Conservation (phyloP, 2,888 invertebrate genomes). For the Drosophila seclusa region DNA sequence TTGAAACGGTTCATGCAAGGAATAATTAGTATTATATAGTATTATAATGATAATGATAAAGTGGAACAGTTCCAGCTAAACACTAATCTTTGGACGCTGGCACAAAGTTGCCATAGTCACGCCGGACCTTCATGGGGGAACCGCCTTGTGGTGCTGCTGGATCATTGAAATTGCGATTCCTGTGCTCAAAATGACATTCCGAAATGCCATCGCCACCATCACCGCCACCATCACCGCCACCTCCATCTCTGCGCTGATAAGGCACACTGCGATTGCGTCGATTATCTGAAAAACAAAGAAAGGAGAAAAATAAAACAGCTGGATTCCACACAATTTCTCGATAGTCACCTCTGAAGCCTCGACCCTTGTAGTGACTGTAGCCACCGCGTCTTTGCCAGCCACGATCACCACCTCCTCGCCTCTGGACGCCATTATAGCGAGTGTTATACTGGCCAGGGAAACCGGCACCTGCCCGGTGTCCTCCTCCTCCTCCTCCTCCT, state of each 20-base stretch:
- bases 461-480: constrained; percentile 6
- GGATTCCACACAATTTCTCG: background rate
- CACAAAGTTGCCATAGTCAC: constrained; percentile 81
- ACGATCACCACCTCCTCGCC: constrained; percentile 47
- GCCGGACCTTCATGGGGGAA: constrained; percentile 69
- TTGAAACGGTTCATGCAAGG: too few relatives aligned
- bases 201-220: constrained; percentile 7
- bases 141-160: constrained; percentile 11
- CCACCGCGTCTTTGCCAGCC: too few relatives aligned
- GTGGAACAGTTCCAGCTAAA: constrained; percentile 5
- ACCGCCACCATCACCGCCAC: constrained; percentile 20
- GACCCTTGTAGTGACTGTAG: too few relatives aligned
- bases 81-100: constrained; percentile 80
- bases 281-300: constrained; percentile 40
- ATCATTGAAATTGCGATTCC: constrained; percentile 38
- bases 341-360: constrained; percentile 43
- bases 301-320: background rate
- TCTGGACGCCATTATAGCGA: constrained; percentile 62
- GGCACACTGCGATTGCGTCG: constrained; percentile 47
- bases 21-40: too few relatives aligned
- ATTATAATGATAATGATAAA: background rate
- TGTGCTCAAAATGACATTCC: constrained; percentile 40
- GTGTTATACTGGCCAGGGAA: constrained; percentile 43
- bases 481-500: constrained; percentile 46
- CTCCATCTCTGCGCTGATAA: constrained; percentile 30